Evolutionary conservation across 2,797 vertebrate species (phyloP).

Genomic region (Tragopan temminckii): DNA sequence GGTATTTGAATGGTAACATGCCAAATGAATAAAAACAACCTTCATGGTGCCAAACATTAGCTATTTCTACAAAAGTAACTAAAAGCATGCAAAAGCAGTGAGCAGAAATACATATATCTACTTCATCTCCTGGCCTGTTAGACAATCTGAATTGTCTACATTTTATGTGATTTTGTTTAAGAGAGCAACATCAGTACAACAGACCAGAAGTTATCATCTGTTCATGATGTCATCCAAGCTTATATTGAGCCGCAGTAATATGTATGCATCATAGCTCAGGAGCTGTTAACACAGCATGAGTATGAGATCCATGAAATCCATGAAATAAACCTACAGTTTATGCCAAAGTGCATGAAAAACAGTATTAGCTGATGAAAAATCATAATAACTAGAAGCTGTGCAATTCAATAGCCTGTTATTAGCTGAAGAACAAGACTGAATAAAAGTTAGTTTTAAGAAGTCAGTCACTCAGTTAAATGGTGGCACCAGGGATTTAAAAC

Average conservation of each 20-base stretch:
- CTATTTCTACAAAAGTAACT: neutral
- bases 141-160: fast-evolving
- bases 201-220: neutral
- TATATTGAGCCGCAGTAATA: neutral
- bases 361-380: neutral
- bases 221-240: neutral
- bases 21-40: slow-evolving; percentile 14
- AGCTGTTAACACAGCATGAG: neutral
- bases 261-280: neutral
- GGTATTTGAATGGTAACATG: slow-evolving; percentile 30
- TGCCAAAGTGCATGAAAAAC: neutral
- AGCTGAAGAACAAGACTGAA: neutral
- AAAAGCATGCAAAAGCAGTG: neutral
- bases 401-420: neutral
- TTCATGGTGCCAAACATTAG: neutral
- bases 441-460: neutral
- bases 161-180: neutral
- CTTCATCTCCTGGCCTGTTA: neutral
- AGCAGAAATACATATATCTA: neutral
- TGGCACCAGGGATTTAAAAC: neutral
- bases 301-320: neutral
- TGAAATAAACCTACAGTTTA: neutral
- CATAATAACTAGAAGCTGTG: neutral
- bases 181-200: neutral
- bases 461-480: neutral